These are phyloP conservation scores for Morelia viridis DNA, from an alignment of 2,797 vertebrate species.

Conservation along the genomic window DNA sequence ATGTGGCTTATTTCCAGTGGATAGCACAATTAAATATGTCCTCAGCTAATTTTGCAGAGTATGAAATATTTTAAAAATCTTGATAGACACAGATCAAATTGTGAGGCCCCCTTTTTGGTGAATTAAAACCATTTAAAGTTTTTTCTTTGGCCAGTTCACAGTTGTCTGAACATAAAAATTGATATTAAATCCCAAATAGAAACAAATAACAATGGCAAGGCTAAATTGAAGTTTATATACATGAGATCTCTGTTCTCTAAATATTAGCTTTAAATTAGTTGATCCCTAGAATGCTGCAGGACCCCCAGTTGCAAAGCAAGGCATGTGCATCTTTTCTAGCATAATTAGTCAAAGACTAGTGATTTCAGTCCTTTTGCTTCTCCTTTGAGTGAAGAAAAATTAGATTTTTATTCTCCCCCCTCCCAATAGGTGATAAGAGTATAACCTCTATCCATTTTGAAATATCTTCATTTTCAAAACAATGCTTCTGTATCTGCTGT, in stretches of 20 bases:
- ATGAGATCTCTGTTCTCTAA: neutral
- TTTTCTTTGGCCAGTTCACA: neutral
- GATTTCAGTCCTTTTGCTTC: neutral
- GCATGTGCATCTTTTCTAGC: neutral
- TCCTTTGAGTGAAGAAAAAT: too few species aligned
- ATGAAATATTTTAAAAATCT: neutral
- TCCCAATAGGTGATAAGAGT: neutral
- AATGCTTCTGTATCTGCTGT: too few species aligned
- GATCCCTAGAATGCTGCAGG: neutral
- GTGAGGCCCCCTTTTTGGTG: neutral
- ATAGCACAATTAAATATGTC: neutral
- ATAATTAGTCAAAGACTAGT: neutral
- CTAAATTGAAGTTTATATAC: conserved; percentile 6
- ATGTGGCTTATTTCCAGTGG: neutral
- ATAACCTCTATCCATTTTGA: too few species aligned
- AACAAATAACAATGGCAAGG: conserved; percentile 12
- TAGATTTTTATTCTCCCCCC: neutral
- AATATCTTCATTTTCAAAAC: neutral
- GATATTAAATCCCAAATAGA: conserved; percentile 30
- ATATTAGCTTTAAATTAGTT: neutral
- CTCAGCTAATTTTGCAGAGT: too few species aligned
- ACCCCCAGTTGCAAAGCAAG: neutral
- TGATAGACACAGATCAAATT: neutral
- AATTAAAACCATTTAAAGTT: neutral
- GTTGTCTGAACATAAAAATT: conserved; percentile 32